Base-by-base conservation (phyloP, 2,797 vertebrate species). In the Pantherophis alleghaniensis region DNA sequence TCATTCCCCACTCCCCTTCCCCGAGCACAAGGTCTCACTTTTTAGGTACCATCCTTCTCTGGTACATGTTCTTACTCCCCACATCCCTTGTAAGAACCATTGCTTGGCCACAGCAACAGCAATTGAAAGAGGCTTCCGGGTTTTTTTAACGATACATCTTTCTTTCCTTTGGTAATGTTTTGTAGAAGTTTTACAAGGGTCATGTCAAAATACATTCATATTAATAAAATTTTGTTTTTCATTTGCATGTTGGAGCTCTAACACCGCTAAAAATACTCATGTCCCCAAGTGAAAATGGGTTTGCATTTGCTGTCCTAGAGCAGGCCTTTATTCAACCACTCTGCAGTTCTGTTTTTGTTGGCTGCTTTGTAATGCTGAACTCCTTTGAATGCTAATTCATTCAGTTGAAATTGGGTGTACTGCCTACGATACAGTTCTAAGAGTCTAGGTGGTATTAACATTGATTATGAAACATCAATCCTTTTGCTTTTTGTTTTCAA, bases 191-290 rank as follows among this genome's bases (percentile, higher is more conserved):
- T 95, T 89, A 93, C 95, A 95, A 95, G 94, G 93, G 66, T 94
- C 95, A 93, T 92, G 89, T 93, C 95, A 96, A 94, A 83, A 83
- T 24, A 83, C 42, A 83, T 83, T 96, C 95, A 96, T 94, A 95
- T 94, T 96, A 96, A 95, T 95, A 94, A 96, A 94, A 95, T 88
- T 93, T 47, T 96, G 94, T 56, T 0, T 1, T 93, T 95, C 86
- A 90, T 95, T 94, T 95, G 93, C 92, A 94, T 95, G 94, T 92
- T 96, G 92, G 93, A 91, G 93, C 96, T 96, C 87, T 93, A 94
- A 42, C 79, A 24, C 93, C 86, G 59, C 93, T 94, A 92, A 94
- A 94, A 91, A 90, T 93, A 95, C 95, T 94, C 90, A 12, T 55
- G 87, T 95, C 88, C 4, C 7, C 96, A 90, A 88, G 92, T 92